Evolutionary conservation across 2,797 vertebrate species (phyloP).

Genomic region (Miichthys miiuy): DNA sequence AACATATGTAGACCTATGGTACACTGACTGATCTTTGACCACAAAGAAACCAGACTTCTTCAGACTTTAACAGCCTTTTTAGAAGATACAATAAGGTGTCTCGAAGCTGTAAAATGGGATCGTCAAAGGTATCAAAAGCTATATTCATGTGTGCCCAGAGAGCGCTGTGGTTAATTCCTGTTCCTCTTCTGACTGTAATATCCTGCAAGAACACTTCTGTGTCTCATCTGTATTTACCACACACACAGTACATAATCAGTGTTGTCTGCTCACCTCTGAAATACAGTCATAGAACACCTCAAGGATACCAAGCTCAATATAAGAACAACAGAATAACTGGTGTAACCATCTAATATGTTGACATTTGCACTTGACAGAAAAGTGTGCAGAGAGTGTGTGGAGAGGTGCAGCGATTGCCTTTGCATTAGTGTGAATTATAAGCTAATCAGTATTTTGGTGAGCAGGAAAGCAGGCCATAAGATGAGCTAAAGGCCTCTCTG

Average conservation of each 20-base stretch:
- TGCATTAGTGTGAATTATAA: slow-evolving; percentile 77
- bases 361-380: slow-evolving; percentile 34
- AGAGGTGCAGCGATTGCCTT: slow-evolving; percentile 27
- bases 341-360: slow-evolving; percentile 4
- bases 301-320: slow-evolving; percentile 1
- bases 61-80: not conserved
- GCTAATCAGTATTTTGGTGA: slow-evolving; percentile 77
- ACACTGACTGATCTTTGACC: not conserved
- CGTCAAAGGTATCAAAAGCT: slow-evolving; percentile 8
- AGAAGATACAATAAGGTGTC: slow-evolving; percentile 15
- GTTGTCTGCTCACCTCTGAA: not conserved
- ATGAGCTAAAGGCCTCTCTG: slow-evolving; percentile 68
- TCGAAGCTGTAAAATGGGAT: not conserved
- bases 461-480: slow-evolving; percentile 71
- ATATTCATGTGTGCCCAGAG: not conserved
- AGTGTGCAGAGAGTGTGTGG: not conserved
- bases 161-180: not conserved
- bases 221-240: not conserved
- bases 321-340: slow-evolving; percentile 9
- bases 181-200: not conserved
- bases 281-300: not conserved
- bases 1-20: not conserved
- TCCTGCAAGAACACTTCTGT: not conserved
- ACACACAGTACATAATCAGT: not conserved
- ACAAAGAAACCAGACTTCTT: not conserved